Conservation (phyloP, 2,113 vertebrate species). For the Ammodytes marinus region DNA sequence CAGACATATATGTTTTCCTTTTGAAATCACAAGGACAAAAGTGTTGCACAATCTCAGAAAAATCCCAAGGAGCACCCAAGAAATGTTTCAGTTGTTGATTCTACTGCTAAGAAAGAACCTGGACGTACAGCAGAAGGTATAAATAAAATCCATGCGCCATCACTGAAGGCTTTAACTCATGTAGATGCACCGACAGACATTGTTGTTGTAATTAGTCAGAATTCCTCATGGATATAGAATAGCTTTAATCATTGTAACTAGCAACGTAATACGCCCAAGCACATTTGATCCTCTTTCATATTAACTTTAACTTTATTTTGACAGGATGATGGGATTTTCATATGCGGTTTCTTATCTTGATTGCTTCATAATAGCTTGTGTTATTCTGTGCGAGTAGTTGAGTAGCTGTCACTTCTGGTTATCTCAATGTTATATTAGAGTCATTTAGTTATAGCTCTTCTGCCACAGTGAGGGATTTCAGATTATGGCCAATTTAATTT, state of each 20-base stretch:
- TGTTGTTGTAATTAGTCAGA: no score
- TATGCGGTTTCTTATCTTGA: neutral
- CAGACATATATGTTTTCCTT: neutral
- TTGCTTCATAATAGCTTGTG: neutral
- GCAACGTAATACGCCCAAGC: neutral
- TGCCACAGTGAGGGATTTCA: neutral
- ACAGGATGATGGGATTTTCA: neutral
- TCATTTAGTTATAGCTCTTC: neutral
- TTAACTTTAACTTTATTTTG: neutral
- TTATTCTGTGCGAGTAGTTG: neutral
- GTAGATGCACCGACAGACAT: no score
- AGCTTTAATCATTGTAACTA: neutral
- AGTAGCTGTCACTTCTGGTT: neutral
- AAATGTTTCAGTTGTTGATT: no score
- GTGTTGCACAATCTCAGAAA: no score
- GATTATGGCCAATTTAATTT: neutral
- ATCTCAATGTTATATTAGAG: neutral
- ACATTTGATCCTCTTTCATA: neutral
- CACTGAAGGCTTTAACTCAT: no score
- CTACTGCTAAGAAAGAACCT: no score
- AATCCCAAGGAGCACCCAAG: no score
- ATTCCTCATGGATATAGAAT: neutral
- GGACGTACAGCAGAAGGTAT: no score
- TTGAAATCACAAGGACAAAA: neutral
- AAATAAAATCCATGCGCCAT: no score